Evolutionary conservation across 2,797 vertebrate genomes (phyloP).

Genomic region (Anniella stebbinsi): DNA sequence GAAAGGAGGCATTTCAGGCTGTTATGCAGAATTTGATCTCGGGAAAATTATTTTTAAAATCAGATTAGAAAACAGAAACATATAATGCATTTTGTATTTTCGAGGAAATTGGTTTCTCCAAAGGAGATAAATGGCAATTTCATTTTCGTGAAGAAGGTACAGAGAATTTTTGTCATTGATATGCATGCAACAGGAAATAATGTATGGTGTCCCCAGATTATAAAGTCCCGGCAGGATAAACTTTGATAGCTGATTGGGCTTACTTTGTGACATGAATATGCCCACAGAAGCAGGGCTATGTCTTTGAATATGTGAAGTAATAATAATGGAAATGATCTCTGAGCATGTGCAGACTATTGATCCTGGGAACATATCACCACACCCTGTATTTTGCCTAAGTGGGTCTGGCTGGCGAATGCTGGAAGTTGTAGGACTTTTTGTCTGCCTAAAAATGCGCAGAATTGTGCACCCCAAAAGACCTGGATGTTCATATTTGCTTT

Average conservation of each 20-base stretch:
- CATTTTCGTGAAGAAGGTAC: conserved; percentile 21
- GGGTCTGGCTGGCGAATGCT: too few relatives aligned
- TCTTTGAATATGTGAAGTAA: background rate
- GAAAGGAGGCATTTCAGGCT: conserved; percentile 9
- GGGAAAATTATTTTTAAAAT: conserved; percentile 33
- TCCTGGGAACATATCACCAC: background rate
- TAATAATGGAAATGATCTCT: background rate
- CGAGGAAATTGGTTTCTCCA: conserved; percentile 20
- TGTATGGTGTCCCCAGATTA: conserved; percentile 9
- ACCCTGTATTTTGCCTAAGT: background rate
- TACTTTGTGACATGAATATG: background rate
- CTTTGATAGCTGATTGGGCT: background rate
- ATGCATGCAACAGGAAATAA: conserved; percentile 10
- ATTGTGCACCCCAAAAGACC: too few relatives aligned
- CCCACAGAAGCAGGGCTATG: background rate
- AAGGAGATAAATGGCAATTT: conserved; percentile 36
- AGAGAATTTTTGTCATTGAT: background rate
- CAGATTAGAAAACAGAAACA: conserved; percentile 28
- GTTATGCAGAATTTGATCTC: conserved; percentile 32
- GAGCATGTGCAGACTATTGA: background rate
- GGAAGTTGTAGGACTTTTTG: too few relatives aligned
- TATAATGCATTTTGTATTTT: conserved; percentile 3
- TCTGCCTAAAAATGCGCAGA: too few relatives aligned
- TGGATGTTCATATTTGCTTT: too few relatives aligned
- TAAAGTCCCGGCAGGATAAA: background rate